Evolutionary conservation across 2,888 invertebrate species (phyloP).

Genomic region (Aradus depressus): DNA sequence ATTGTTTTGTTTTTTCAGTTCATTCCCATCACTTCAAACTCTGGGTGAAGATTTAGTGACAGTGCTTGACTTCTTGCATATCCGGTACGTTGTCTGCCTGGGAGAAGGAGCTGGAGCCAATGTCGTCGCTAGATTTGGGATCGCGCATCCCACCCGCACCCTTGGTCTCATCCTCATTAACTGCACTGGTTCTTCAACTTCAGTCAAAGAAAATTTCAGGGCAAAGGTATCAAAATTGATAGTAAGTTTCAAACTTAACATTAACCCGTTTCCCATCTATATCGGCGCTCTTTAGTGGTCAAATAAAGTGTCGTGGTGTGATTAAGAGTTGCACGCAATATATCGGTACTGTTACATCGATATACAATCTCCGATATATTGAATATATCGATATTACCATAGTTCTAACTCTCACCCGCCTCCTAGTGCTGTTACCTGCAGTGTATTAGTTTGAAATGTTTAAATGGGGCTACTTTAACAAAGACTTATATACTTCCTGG

Average conservation of each 20-base stretch:
- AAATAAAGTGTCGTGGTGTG: too few relatives aligned
- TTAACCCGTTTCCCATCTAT: too few relatives aligned
- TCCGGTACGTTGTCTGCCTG: conserved; percentile 70
- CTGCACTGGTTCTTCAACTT: conserved; percentile 75
- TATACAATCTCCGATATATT: too few relatives aligned
- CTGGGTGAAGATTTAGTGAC: conserved; percentile 71
- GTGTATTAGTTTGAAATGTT: too few relatives aligned
- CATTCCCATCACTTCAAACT: conserved; percentile 67
- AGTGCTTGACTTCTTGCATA: conserved; percentile 68
- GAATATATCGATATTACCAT: too few relatives aligned
- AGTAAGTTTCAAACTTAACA: background rate
- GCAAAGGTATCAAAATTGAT: conserved; percentile 51
- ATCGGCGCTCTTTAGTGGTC: too few relatives aligned
- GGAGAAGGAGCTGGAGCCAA: conserved; percentile 86
- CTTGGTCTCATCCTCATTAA: conserved; percentile 75
- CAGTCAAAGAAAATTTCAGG: conserved; percentile 74
- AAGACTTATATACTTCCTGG: too few relatives aligned
- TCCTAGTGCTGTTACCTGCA: too few relatives aligned
- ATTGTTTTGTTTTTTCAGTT: conserved; percentile 11
- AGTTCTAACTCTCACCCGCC: too few relatives aligned
- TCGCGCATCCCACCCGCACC: conserved; percentile 65
- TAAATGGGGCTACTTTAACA: too few relatives aligned
- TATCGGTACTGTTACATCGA: too few relatives aligned
- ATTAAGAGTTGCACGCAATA: too few relatives aligned
- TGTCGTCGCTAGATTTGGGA: conserved; percentile 70